Conservation (phyloP, 1,140 invertebrate species). For the Camponotus pennsylvanicus region DNA sequence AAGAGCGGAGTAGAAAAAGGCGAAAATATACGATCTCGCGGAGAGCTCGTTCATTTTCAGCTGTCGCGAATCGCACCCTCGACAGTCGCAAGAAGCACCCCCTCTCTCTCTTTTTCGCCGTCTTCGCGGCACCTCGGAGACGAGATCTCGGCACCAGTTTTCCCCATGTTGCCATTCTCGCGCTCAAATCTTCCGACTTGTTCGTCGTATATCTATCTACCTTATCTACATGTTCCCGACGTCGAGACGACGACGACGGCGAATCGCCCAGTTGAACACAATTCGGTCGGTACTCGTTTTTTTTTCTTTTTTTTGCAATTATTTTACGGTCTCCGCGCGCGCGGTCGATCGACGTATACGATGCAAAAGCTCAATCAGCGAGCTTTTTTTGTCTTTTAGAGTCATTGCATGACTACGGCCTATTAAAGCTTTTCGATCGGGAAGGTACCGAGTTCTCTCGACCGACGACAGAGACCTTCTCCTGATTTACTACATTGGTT, state of each 20-base stretch:
- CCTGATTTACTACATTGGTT: conserved; percentile 63
- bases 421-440: conserved; percentile 81
- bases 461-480: conserved; percentile 64
- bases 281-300: conserved; percentile 65
- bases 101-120: conserved; percentile 41
- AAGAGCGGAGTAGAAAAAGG: conserved; percentile 13
- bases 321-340: conserved; percentile 48
- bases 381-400: conserved; percentile 63
- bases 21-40: conserved; percentile 68
- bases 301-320: conserved; percentile 12
- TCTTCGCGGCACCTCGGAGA: conserved; percentile 61
- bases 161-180: conserved; percentile 84
- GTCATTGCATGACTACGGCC: conserved; percentile 81
- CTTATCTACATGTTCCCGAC: conserved; percentile 70
- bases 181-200: conserved; percentile 80
- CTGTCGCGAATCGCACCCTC: conserved; percentile 65
- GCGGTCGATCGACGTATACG: conserved; percentile 77
- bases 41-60: conserved; percentile 67
- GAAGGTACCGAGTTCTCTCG: conserved; percentile 80
- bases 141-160: conserved; percentile 67
- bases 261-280: conserved; percentile 69
- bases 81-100: conserved; percentile 69
- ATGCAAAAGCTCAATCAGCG: conserved; percentile 53
- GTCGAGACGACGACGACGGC: conserved; percentile 66
- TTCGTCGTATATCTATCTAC: conserved; percentile 73